Base-by-base conservation (phyloP, 37 sponge, comb jelly and placozoan genomes). In the Beroe forskalii region DNA sequence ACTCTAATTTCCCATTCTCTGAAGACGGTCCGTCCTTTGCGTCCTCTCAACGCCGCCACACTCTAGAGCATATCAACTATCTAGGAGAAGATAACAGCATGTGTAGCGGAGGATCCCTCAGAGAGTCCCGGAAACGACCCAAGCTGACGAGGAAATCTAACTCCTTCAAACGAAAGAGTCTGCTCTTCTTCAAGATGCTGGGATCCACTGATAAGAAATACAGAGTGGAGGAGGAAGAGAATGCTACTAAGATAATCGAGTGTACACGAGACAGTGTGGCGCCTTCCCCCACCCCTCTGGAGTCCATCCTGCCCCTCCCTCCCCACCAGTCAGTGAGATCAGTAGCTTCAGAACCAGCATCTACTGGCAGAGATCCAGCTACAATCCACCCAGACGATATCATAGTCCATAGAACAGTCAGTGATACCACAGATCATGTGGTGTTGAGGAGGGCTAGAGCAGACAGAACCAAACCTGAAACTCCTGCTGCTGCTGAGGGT, bases 131-230 rank as follows among this genome's bases (percentile, higher is more conserved):
- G 86, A 80, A 80, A 23, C 12, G 86, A 80, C 86, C 28, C 28
- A 80, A 80, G 40, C 28, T 80, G 19, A n/a, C 44, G 40, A 80
- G 55, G 40, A 35, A 12, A 1, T 80, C 86, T 25, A 80, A 80
- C 86, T 80, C 86, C n/a, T 80, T 80, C 55, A 41, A 37, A n/a
- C 12, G 86, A 48, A 80, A 80, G 48, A 42, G 48, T 24, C 86
- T 80, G 28, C 86, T 80, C 44, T 80, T 80, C 55, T 80, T 80
- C 55, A 80, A 42, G 86, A 80, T 80, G 86, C 28, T 80, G 17
- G 86, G 86, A 17, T 80, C 86, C 1, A 37, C 33, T 33, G 72
- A 69, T 27, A 14, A 37, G 72, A 69, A 37, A 17, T 22, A 63
- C 66, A 63, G 27, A 63, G 6, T 12, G 6, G 55, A 48, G 12